Evolutionary conservation across 2,113 vertebrate species (phyloP), one percentile per base, ranked within the genome.

Genomic region (Aphelocoma coerulescens): DNA sequence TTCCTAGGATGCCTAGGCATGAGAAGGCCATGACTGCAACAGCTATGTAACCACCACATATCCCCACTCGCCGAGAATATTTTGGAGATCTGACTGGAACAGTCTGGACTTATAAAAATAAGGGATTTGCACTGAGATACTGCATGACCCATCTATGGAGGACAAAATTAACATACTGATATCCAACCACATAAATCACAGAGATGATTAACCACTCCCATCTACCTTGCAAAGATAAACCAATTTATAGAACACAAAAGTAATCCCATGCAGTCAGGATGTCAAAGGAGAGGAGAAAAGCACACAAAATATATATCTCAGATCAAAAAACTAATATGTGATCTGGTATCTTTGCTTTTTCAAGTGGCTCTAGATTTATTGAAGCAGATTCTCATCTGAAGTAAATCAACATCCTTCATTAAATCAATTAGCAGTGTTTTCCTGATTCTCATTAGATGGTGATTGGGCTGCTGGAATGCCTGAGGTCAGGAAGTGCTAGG

Each of bases 321-420:
- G 27, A 82, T 69, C 43, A 93, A 83, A 88, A 43, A 86, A 48
- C 35, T 23, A 73, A 57, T 37, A 74, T 2, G 5, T 8, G 8
- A 91, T 71, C 57, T 61, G 63, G 28, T 94, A 80, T 74, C 39
- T 85, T 83, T 74, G 59, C 68, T 93, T 90, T 91, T 92, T 48
- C 79, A 78, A 93, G 57, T 41, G 67, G 13, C 26, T 89, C 44
- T 87, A 87, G 54, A 85, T 93, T 95, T 95, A 95, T 46, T 68
- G 85, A 81, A 93, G 67, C 55, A 90, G 85, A 86, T 93, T 88
- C 39, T 88, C 85, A 93, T 88, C 93, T 93, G 71, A 94, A 93
- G 57, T 84, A 94, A 83, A 94, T 75, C 65, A 87, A 72, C 89
- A 87, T 89, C 77, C 48, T 81, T 91, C 68, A 92, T 84, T 91